Percentiles rank a stretch among this genome's conserved stretches.
These are phyloP conservation scores for Philaenus spumarius DNA, from an alignment of 1,140 invertebrate genomes.

Conservation along the genomic window DNA sequence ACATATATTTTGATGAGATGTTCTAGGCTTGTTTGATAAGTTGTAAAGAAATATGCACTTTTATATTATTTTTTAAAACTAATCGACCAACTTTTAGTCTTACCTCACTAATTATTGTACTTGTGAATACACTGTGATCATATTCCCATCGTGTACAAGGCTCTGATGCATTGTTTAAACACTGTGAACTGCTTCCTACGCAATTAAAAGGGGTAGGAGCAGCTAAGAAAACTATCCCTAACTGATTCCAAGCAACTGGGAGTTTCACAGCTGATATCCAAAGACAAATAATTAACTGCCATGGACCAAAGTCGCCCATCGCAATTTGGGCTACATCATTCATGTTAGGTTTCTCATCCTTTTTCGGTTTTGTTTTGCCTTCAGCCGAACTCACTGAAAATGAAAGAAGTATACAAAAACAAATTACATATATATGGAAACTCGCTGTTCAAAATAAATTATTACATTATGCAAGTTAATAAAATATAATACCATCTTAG, in stretches of 20 bases:
- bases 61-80: too few species aligned
- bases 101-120: slow-evolving; percentile 61
- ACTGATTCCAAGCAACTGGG: slow-evolving; percentile 58
- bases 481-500: too few species aligned
- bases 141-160: slow-evolving; percentile 53
- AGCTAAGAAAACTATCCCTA: slow-evolving; percentile 57
- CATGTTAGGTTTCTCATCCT: background rate
- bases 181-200: slow-evolving; percentile 16
- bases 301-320: slow-evolving; percentile 50
- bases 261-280: slow-evolving; percentile 56
- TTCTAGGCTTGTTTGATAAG: too few species aligned
- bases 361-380: too few species aligned
- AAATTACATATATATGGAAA: too few species aligned
- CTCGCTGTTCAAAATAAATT: too few species aligned
- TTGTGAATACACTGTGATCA: slow-evolving; percentile 53
- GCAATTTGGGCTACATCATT: slow-evolving; percentile 30
- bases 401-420: too few species aligned
- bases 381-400: too few species aligned
- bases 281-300: slow-evolving; percentile 54
- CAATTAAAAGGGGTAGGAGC: slow-evolving; percentile 54
- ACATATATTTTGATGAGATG: too few species aligned
- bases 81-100: too few species aligned
- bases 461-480: too few species aligned
- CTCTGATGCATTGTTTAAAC: slow-evolving; percentile 5
- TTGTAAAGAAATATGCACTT: too few species aligned